These are phyloP conservation scores for Craniophora ligustri DNA, from an alignment of 2,888 invertebrate species.

Conservation along the genomic window DNA sequence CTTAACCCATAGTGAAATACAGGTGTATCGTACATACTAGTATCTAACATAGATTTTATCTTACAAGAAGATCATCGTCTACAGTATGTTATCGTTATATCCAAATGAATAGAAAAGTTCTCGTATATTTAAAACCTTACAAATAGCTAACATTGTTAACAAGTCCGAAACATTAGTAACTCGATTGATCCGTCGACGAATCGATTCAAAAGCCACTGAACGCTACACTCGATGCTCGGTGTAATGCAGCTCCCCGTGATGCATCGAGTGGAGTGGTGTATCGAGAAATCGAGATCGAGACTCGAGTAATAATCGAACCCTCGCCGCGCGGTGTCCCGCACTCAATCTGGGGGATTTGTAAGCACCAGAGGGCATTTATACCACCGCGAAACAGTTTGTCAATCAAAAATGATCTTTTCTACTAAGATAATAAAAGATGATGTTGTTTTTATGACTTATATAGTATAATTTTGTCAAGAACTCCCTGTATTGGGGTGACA, in stretches of 20 bases:
- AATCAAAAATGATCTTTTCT: slow-evolving; percentile 62
- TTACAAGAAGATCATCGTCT: no score
- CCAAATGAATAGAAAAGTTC: slow-evolving; percentile 9
- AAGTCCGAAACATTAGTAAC: slow-evolving; percentile 41
- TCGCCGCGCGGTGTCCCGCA: slow-evolving; percentile 75
- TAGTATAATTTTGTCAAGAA: slow-evolving; percentile 54
- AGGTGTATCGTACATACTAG: no score
- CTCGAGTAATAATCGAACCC: slow-evolving; percentile 84
- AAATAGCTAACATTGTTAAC: slow-evolving; percentile 33
- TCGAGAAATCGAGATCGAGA: slow-evolving; percentile 81
- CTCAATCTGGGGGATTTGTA: slow-evolving; percentile 83
- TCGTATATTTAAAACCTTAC: slow-evolving; percentile 15
- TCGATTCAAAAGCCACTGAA: slow-evolving; percentile 68
- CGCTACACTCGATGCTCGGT: slow-evolving; percentile 60
- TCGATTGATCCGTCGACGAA: slow-evolving; percentile 69
- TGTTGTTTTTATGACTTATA: slow-evolving; percentile 6
- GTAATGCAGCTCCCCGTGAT: slow-evolving; percentile 78
- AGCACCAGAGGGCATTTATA: slow-evolving; percentile 57
- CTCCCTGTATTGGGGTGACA: slow-evolving; percentile 80
- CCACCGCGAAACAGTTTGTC: slow-evolving; percentile 32
- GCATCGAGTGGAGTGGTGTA: slow-evolving; percentile 84
- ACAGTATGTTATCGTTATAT: no score
- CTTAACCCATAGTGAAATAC: no score
- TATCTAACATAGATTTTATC: no score
- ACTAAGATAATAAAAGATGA: slow-evolving; percentile 36